Conservation (phyloP, 2,888 invertebrate genomes). For the Lasioglossum zephyrum region DNA sequence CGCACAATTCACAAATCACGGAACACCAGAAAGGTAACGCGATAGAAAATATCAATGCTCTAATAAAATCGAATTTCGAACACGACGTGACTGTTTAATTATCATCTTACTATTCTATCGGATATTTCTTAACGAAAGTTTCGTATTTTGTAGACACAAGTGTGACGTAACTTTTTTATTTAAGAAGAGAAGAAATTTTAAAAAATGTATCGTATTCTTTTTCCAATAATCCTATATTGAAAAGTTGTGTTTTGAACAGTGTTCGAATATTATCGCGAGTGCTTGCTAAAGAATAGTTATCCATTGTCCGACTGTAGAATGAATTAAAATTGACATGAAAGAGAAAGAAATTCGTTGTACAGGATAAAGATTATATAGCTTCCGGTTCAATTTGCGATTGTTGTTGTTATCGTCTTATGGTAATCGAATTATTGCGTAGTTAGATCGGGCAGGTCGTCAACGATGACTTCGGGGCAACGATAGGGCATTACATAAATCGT, state of each 20-base stretch:
- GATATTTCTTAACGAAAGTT: no score
- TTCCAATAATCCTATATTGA: background rate
- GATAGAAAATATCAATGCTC: no score
- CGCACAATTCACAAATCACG: background rate
- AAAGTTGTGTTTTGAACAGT: background rate
- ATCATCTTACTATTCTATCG: no score
- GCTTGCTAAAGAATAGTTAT: no score
- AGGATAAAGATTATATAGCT: background rate
- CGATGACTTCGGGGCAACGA: constrained; percentile 22
- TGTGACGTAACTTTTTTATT: no score
- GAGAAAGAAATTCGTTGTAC: background rate
- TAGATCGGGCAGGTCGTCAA: background rate
- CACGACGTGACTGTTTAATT: no score
- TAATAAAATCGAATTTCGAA: no score
- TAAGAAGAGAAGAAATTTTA: no score
- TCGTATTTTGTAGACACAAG: no score
- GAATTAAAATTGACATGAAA: no score
- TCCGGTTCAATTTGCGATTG: background rate
- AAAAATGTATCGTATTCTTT: no score
- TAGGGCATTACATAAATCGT: constrained; percentile 34
- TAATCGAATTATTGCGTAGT: background rate
- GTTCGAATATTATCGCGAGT: background rate
- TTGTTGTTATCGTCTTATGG: background rate
- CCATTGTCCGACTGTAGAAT: no score
- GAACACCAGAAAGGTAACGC: background rate